These are phyloP conservation scores for Vollenhovia emeryi DNA, from an alignment of 1,140 invertebrate genomes.

Conservation along the genomic window DNA sequence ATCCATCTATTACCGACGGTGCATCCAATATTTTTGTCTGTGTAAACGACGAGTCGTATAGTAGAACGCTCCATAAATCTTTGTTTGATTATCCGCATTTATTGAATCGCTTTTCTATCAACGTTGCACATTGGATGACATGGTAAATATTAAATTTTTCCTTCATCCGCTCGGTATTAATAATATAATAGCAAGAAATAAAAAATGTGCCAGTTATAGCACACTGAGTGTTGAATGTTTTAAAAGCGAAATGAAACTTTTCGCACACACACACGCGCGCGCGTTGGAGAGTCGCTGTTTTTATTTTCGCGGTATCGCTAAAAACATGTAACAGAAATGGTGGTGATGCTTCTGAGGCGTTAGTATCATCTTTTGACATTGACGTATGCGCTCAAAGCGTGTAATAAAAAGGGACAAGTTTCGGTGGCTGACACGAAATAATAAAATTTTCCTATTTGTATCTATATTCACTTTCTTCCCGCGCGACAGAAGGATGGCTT, in stretches of 20 bases:
- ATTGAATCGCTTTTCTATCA: conserved; percentile 21
- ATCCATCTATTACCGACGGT: conserved; percentile 7
- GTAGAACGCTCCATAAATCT: conserved; percentile 22
- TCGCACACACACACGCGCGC: no score
- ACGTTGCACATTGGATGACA: not conserved
- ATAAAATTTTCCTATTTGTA: conserved; percentile 27
- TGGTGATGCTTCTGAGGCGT: not conserved
- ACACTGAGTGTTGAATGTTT: not conserved
- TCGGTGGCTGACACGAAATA: conserved; percentile 11
- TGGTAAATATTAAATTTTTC: conserved; percentile 28
- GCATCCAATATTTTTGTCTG: conserved; percentile 1
- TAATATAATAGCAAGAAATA: not conserved
- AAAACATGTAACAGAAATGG: not conserved
- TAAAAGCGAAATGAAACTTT: conserved; percentile 24
- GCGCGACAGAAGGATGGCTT: not conserved
- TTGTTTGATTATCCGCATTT: conserved; percentile 26
- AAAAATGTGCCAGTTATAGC: not conserved
- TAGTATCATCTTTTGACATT: not conserved
- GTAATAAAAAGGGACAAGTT: not conserved
- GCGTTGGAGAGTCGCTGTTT: not conserved
- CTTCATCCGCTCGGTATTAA: not conserved
- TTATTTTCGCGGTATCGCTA: conserved; percentile 11
- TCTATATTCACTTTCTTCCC: not conserved
- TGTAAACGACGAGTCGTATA: conserved; percentile 22
- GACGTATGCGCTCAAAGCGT: not conserved